phyloP scores from a whole-genome alignment of 2,797 vertebrate genomes.

The Meriones psammophilus region DNA sequence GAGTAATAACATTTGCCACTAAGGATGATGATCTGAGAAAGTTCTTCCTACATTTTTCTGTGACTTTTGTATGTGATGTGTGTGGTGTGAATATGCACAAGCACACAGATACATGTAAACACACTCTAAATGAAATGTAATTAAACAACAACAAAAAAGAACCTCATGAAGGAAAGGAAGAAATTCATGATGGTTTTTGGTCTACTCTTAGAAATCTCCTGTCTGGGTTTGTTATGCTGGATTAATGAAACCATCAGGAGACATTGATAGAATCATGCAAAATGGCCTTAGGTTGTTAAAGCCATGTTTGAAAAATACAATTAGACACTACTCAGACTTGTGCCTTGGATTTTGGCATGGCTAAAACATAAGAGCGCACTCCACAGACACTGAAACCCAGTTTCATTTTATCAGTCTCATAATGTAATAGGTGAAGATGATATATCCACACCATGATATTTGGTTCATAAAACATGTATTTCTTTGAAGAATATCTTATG shows the following conservation, averaged over 20 bases:
- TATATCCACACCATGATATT: neutral
- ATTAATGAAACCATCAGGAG: neutral
- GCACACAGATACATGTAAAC: neutral
- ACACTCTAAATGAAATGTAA: neutral
- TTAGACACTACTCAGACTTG: neutral
- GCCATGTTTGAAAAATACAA: neutral
- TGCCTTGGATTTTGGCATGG: neutral
- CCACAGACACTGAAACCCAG: neutral
- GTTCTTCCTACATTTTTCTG: neutral
- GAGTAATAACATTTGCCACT: neutral
- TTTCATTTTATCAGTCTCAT: conserved; percentile 10
- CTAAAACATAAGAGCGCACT: neutral
- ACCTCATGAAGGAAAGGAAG: neutral
- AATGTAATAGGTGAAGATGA: neutral
- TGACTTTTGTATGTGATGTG: neutral
- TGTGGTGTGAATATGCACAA: neutral
- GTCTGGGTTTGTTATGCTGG: neutral
- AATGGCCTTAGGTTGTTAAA: neutral
- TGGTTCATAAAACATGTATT: neutral
- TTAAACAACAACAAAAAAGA: neutral
- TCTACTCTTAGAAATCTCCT: neutral
- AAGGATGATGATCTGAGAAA: neutral
- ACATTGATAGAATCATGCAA: neutral
- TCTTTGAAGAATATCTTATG: neutral
- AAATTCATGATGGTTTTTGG: neutral